A percentile compares a stretch with the other conserved stretches of the same genome.
Conservation (phyloP, 2,113 vertebrate species). For the Chionis minor region DNA sequence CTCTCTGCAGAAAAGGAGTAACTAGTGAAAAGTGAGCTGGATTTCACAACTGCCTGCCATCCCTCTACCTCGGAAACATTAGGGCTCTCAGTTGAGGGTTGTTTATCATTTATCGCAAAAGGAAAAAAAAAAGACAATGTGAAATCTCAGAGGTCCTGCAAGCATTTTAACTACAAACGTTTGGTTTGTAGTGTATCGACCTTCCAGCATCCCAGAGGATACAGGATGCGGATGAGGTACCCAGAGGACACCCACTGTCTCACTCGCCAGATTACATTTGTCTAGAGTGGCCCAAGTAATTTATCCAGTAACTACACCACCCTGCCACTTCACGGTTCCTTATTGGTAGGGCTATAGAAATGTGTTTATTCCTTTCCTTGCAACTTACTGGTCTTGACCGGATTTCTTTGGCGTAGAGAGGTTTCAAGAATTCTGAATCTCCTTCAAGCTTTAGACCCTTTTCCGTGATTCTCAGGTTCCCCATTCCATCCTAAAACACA, state of each 20-base stretch:
- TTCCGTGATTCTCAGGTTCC: slow-evolving; percentile 96
- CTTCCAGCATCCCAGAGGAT: neutral
- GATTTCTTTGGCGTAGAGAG: slow-evolving; percentile 99
- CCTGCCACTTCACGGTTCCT: neutral
- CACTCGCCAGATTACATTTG: neutral
- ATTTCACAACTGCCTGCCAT: neutral
- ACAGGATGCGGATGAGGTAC: rapidly evolving
- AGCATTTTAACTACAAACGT: neutral
- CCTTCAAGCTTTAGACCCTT: slow-evolving; percentile 96
- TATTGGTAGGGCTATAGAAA: neutral
- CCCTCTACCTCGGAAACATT: neutral
- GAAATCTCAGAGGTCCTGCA: neutral
- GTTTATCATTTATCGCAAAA: neutral
- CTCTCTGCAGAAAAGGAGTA: neutral
- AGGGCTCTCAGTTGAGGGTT: rapidly evolving
- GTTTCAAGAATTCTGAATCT: slow-evolving; percentile 97
- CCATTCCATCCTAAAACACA: slow-evolving; percentile 94
- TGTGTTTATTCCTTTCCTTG: neutral
- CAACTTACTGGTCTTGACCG: slow-evolving; percentile 93
- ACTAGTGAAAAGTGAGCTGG: neutral
- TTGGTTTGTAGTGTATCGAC: neutral
- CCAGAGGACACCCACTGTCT: neutral
- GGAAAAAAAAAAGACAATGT: neutral
- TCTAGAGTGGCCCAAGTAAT: neutral
- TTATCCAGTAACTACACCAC: neutral